Evolutionary conservation across 2,113 vertebrate species (phyloP).

Genomic region (Dromaius novaehollandiae): DNA sequence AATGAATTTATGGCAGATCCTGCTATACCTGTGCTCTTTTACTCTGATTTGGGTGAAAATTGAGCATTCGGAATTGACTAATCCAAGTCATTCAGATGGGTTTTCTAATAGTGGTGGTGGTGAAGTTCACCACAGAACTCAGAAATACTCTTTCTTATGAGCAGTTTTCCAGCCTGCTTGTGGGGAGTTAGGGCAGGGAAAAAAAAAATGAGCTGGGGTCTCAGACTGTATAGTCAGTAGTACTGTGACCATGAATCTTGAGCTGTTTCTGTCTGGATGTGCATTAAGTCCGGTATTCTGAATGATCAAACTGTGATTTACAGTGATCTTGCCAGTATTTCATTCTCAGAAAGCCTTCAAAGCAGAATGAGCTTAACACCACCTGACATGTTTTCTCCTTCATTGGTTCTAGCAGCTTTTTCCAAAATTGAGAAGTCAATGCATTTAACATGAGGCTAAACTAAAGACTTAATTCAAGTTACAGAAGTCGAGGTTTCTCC

Average conservation of each 20-base stretch:
- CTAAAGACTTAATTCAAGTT: not conserved
- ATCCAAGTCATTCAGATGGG: not conserved
- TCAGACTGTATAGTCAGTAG: not conserved
- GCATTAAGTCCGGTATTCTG: not conserved
- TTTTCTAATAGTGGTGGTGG: not conserved
- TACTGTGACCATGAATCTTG: not conserved
- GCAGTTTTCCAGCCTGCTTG: not conserved
- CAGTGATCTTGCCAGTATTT: not conserved
- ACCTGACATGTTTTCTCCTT: not conserved
- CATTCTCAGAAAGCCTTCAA: not conserved
- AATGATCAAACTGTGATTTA: not conserved
- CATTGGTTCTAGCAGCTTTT: not conserved
- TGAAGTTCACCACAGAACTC: not conserved
- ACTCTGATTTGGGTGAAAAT: not conserved
- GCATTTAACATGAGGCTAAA: not conserved
- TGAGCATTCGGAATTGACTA: not conserved
- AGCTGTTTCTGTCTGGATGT: not conserved
- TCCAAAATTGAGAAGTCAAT: not conserved
- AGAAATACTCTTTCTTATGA: not conserved
- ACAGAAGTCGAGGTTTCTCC: not conserved
- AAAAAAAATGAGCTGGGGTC: not conserved
- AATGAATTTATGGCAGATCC: not conserved
- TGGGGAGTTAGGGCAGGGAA: not conserved
- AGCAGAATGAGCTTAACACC: not conserved
- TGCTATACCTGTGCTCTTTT: not conserved